Conservation (phyloP, 1,140 invertebrate genomes). For the Hydropsyche tenuis region DNA sequence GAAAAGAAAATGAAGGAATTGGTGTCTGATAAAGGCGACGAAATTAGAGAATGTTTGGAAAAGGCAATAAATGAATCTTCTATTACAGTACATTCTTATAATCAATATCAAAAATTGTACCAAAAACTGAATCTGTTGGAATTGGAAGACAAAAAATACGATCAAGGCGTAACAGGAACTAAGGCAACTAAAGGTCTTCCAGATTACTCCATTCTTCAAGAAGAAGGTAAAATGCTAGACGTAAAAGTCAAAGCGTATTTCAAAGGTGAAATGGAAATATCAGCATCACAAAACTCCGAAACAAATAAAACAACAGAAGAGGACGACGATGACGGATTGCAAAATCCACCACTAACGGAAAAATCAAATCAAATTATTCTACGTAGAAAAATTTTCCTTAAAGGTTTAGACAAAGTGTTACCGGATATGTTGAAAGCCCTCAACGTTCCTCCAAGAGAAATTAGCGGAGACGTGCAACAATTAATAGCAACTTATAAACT, state of each 20-base stretch:
- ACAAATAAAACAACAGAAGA: conserved; percentile 45
- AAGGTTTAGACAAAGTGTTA: conserved; percentile 63
- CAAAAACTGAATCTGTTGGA: conserved; percentile 64
- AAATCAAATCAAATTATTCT: conserved; percentile 64
- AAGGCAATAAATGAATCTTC: conserved; percentile 57
- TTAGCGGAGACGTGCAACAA: conserved; percentile 59
- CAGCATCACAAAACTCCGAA: conserved; percentile 49
- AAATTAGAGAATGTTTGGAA: conserved; percentile 63
- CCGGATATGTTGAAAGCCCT: conserved; percentile 58
- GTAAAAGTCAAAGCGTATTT: conserved; percentile 66
- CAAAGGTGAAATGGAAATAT: conserved; percentile 56
- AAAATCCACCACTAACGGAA: conserved; percentile 64
- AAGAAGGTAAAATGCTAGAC: conserved; percentile 64
- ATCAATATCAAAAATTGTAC: conserved; percentile 65
- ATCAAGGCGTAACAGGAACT: conserved; percentile 53
- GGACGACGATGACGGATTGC: conserved; percentile 52
- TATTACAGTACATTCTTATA: conserved; percentile 58
- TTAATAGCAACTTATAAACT: conserved; percentile 67
- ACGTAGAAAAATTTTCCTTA: conserved; percentile 64
- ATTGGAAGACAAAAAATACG: conserved; percentile 62
- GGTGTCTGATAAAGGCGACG: conserved; percentile 62
- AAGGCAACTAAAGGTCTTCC: conserved; percentile 63
- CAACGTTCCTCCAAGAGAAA: conserved; percentile 53
- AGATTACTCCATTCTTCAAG: conserved; percentile 64
- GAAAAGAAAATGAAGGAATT: conserved; percentile 65